phyloP scores from a whole-genome alignment of 2,888 invertebrate species.

The Trachelus tabidus region DNA sequence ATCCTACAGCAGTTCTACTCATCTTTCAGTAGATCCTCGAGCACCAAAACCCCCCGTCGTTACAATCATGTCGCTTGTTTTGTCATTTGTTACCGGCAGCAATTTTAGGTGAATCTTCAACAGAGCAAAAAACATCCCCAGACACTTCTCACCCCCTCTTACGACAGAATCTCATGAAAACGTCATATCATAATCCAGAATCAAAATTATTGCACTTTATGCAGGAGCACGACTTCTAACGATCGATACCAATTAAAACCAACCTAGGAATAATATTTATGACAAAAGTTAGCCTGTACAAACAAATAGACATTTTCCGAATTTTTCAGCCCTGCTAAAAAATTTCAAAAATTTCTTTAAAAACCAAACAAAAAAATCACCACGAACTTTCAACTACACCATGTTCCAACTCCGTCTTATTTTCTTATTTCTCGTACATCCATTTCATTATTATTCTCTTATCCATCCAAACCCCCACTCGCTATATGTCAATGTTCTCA shows the following conservation, averaged over 20 bases:
- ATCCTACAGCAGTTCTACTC: neutral
- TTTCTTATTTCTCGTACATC: neutral
- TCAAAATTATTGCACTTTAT: neutral
- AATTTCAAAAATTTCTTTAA: no score
- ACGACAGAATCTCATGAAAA: neutral
- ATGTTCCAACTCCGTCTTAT: neutral
- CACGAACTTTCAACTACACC: neutral
- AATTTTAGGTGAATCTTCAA: slow-evolving; percentile 40
- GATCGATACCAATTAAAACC: neutral
- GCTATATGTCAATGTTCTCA: slow-evolving; percentile 16
- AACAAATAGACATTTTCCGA: neutral
- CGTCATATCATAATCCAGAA: neutral
- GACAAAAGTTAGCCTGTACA: neutral
- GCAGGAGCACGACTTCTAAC: neutral
- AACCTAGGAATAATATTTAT: neutral
- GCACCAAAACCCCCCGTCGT: slow-evolving; percentile 8
- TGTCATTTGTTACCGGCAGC: slow-evolving; percentile 50
- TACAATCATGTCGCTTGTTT: slow-evolving; percentile 53
- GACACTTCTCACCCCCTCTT: neutral
- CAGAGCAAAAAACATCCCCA: slow-evolving; percentile 34
- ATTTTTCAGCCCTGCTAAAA: neutral
- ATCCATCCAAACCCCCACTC: neutral
- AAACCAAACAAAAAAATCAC: neutral
- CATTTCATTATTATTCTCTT: neutral
- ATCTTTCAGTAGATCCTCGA: slow-evolving; percentile 11